phyloP scores from a whole-genome alignment of 2,113 vertebrate species.

The Deroptyus accipitrinus region DNA sequence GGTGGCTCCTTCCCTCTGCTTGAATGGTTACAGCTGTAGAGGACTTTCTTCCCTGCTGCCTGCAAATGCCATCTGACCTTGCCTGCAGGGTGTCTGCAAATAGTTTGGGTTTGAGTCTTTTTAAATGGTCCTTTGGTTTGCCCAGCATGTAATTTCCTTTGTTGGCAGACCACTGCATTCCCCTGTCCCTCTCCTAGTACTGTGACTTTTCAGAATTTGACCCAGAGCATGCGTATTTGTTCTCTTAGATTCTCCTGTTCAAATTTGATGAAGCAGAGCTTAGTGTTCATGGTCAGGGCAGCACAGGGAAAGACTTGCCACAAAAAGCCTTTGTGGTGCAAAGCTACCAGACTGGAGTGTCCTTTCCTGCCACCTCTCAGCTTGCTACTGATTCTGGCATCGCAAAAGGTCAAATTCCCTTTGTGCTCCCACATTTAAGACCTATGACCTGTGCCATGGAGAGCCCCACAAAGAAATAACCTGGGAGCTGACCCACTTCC shows the following conservation, averaged over 20 bases:
- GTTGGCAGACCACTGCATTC: fast-evolving
- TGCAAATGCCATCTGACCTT: not conserved
- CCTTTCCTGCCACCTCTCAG: not conserved
- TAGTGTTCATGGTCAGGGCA: not conserved
- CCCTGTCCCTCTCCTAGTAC: not conserved
- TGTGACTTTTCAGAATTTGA: not conserved
- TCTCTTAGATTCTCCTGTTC: not conserved
- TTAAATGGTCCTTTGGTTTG: not conserved
- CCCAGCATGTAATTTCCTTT: not conserved
- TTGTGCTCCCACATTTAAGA: not conserved
- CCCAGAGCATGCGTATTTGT: not conserved
- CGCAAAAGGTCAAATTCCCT: not conserved
- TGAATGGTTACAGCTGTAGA: not conserved
- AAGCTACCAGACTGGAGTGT: not conserved
- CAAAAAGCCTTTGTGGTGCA: not conserved
- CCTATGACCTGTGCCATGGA: fast-evolving
- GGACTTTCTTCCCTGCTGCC: not conserved
- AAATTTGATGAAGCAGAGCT: not conserved
- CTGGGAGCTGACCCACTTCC: fast-evolving
- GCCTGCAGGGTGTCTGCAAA: not conserved
- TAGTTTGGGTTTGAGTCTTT: not conserved
- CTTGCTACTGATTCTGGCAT: not conserved
- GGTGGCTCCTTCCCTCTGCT: not conserved
- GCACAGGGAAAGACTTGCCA: not conserved
- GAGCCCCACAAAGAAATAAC: not conserved